A percentile compares a stretch with the other conserved stretches of the same genome.
Evolutionary conservation across 2,888 invertebrate genomes (phyloP).

Genomic region (Agrotis exclamationis): DNA sequence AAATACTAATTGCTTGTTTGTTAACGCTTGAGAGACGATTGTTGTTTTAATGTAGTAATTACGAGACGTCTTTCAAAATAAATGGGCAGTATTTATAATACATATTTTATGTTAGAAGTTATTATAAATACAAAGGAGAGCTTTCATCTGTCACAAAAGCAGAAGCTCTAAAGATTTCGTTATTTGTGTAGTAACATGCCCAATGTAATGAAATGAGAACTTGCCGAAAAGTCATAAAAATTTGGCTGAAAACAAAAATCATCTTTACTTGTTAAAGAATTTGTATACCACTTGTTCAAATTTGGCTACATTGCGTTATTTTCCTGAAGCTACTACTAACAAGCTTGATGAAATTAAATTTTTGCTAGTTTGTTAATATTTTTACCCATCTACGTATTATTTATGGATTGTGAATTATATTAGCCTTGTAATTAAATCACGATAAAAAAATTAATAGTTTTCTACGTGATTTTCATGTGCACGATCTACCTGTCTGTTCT

Average conservation of each 20-base stretch:
- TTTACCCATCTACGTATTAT: background rate
- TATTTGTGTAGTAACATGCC: background rate
- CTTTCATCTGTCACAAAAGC: conserved; percentile 29
- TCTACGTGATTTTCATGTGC: background rate
- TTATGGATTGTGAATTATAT: too few relatives aligned
- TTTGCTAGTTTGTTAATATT: background rate
- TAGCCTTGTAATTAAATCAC: background rate
- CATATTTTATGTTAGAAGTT: conserved; percentile 19
- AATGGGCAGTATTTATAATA: conserved; percentile 22
- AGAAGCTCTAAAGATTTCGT: conserved; percentile 2
- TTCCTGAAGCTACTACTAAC: background rate
- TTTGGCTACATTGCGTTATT: background rate
- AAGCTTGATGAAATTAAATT: conserved; percentile 1
- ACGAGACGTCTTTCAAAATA: conserved; percentile 37
- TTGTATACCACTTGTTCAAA: background rate
- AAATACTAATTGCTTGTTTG: conserved; percentile 53
- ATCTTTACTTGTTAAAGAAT: background rate
- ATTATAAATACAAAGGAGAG: conserved; percentile 23
- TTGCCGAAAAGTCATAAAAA: conserved; percentile 5
- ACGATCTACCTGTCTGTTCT: background rate
- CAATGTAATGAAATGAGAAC: conserved; percentile 1
- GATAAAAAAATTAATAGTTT: too few relatives aligned
- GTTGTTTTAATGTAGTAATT: conserved; percentile 54
- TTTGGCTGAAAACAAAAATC: conserved; percentile 2
- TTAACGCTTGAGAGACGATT: conserved; percentile 33